Evolutionary conservation across 2,888 invertebrate genomes (phyloP).

Genomic region (Lasioglossum oenotherae): DNA sequence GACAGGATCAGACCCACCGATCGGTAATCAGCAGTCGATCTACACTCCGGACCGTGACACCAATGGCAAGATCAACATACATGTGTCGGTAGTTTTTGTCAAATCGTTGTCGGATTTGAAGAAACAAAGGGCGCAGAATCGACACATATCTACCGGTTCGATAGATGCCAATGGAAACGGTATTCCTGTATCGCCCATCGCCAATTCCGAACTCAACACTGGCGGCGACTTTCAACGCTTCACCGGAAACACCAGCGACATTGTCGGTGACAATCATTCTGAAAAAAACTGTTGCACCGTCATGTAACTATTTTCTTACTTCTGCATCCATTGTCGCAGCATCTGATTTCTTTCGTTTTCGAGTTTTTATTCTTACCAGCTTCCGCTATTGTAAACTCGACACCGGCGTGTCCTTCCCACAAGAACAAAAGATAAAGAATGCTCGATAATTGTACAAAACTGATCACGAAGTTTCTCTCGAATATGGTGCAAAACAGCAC

Average conservation of each 20-base stretch:
- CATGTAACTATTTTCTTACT: slow-evolving; percentile 86
- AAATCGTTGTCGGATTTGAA: slow-evolving; percentile 97
- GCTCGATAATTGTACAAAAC: slow-evolving; percentile 35
- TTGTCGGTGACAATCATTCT: slow-evolving; percentile 90
- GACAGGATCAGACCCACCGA: slow-evolving; percentile 80
- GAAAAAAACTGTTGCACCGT: slow-evolving; percentile 90
- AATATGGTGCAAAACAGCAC: background rate
- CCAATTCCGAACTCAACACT: slow-evolving; percentile 80
- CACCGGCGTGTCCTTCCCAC: slow-evolving; percentile 1
- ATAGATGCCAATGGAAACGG: slow-evolving; percentile 80
- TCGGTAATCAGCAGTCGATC: slow-evolving; percentile 81
- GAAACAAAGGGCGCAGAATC: slow-evolving; percentile 94
- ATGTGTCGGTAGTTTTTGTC: slow-evolving; percentile 93
- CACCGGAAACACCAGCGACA: slow-evolving; percentile 91
- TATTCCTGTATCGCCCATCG: slow-evolving; percentile 83
- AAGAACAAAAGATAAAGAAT: slow-evolving; percentile 7
- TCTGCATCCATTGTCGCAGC: background rate
- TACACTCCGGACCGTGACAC: slow-evolving; percentile 89
- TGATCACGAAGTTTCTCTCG: slow-evolving; percentile 21
- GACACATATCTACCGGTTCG: slow-evolving; percentile 87
- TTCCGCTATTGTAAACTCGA: slow-evolving; percentile 26
- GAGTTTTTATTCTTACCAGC: background rate
- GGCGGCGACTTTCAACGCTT: slow-evolving; percentile 85
- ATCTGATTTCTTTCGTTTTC: slow-evolving; percentile 11
- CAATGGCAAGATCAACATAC: slow-evolving; percentile 95